Percentiles rank a stretch among this genome's conserved stretches.
Evolutionary conservation across 2,113 vertebrate species (phyloP).

Genomic region (Nematolebias whitei): DNA sequence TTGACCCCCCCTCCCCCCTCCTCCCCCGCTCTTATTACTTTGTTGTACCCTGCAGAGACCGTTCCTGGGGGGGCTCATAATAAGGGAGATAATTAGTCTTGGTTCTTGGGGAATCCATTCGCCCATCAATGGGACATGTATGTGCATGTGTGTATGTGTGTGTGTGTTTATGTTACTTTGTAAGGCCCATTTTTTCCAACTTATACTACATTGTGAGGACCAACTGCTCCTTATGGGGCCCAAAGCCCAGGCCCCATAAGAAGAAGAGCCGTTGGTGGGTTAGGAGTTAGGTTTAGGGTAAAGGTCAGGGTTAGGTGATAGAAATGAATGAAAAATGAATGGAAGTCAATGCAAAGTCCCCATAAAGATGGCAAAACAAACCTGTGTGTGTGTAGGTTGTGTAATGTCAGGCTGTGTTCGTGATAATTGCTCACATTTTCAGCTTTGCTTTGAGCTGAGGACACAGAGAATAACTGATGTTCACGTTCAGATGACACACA

Average conservation of each 20-base stretch:
- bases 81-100: constrained; percentile 73
- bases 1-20: not conserved
- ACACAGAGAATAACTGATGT: constrained; percentile 17
- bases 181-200: too few species aligned
- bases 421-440: constrained; percentile 46
- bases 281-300: too few species aligned
- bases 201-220: too few species aligned
- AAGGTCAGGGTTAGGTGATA: too few species aligned
- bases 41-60: constrained; percentile 64
- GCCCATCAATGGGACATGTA: constrained; percentile 58
- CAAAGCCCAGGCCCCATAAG: too few species aligned
- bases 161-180: constrained; percentile 24
- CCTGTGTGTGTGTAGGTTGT: constrained; percentile 9
- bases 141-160: constrained; percentile 38
- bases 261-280: too few species aligned
- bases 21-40: constrained; percentile 39
- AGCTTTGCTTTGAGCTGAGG: constrained; percentile 45
- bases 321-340: too few species aligned
- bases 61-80: constrained; percentile 65
- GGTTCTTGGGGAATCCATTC: constrained; percentile 74
- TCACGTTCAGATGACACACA: constrained; percentile 23
- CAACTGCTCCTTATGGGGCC: too few species aligned
- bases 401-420: constrained; percentile 39
- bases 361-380: too few species aligned
- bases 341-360: too few species aligned